These are phyloP conservation scores for Aphelenchoides besseyi DNA, from an alignment of 1,140 invertebrate species.

Conservation along the genomic window DNA sequence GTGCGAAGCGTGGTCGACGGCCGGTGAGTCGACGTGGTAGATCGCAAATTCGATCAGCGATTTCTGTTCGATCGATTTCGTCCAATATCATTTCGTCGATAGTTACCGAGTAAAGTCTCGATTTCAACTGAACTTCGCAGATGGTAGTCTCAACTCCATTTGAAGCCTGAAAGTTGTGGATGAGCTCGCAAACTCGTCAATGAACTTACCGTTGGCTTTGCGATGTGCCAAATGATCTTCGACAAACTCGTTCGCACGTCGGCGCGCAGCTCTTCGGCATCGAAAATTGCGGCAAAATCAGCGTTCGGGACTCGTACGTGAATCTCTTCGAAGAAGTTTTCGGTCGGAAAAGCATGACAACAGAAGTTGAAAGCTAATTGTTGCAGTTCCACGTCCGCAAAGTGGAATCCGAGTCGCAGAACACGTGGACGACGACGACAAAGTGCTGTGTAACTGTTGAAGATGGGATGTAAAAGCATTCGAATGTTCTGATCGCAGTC, in stretches of 20 bases:
- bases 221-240: slow-evolving; percentile 10
- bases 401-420: background rate
- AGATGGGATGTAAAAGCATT: background rate
- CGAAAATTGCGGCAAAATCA: background rate
- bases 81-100: too few species aligned
- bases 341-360: background rate
- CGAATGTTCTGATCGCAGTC: background rate
- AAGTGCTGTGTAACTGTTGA: background rate
- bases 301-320: slow-evolving; percentile 6
- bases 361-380: slow-evolving; percentile 1
- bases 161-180: background rate
- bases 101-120: background rate
- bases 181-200: too few species aligned
- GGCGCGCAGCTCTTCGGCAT: slow-evolving; percentile 4
- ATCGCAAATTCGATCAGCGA: too few species aligned
- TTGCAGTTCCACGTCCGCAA: background rate
- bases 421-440: slow-evolving; percentile 9
- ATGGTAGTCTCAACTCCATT: background rate
- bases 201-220: background rate
- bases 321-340: background rate
- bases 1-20: too few species aligned
- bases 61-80: too few species aligned
- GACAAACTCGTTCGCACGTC: slow-evolving; percentile 3
- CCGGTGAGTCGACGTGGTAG: too few species aligned
- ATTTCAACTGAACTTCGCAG: slow-evolving; percentile 4